Evolutionary conservation across 2,113 vertebrate genomes (phyloP).

Genomic region (Butorides virescens): DNA sequence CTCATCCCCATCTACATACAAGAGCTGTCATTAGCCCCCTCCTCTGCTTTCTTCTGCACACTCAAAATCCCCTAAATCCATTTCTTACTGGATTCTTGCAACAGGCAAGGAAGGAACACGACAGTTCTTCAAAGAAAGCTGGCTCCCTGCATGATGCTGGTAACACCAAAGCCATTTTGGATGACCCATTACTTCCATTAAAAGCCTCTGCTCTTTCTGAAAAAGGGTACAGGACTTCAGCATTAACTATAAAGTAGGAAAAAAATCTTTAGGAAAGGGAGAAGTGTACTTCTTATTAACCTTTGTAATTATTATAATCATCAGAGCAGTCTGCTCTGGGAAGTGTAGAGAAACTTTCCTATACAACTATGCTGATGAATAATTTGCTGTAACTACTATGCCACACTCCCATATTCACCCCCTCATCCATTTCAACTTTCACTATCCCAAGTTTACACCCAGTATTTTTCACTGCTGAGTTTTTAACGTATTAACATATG

Average conservation of each 20-base stretch:
- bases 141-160: background rate
- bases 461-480: background rate
- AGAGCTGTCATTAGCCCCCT: background rate
- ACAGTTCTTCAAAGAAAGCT: background rate
- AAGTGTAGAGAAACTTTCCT: background rate
- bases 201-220: background rate
- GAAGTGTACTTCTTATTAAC: background rate
- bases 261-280: background rate
- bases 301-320: background rate
- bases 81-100: background rate
- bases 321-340: background rate
- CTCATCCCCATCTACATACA: background rate
- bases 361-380: background rate
- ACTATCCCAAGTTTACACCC: background rate
- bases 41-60: background rate
- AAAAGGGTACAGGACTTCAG: background rate
- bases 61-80: background rate
- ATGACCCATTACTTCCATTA: background rate
- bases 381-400: background rate
- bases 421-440: background rate
- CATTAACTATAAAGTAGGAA: background rate
- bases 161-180: background rate
- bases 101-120: background rate
- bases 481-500: background rate
- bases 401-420: background rate